These are phyloP conservation scores for Heliconius congener DNA, from an alignment of 1,140 invertebrate species.

Conservation along the genomic window DNA sequence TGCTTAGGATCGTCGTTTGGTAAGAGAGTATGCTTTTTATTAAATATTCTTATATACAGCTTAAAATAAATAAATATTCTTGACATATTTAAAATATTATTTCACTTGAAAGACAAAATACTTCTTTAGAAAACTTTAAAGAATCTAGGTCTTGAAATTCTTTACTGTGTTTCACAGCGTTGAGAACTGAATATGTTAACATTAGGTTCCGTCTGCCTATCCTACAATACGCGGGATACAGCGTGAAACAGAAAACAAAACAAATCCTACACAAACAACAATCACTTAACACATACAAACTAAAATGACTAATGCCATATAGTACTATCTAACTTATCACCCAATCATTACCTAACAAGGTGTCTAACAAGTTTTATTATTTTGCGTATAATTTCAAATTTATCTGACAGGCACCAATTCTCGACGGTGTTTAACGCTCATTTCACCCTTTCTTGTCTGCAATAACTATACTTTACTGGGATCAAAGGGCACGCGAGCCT, in stretches of 20 bases:
- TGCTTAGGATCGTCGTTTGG: too few species aligned
- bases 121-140: too few species aligned
- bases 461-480: conserved; percentile 72
- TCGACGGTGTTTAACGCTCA: conserved; percentile 64
- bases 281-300: conserved; percentile 5
- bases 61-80: too few species aligned
- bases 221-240: too few species aligned
- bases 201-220: too few species aligned
- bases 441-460: conserved; percentile 65
- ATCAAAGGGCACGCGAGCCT: conserved; percentile 69
- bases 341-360: conserved; percentile 55
- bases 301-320: conserved; percentile 31
- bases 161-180: too few species aligned
- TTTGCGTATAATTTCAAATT: conserved; percentile 40
- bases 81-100: too few species aligned
- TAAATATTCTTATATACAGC: too few species aligned
- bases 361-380: conserved; percentile 64
- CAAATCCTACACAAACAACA: not conserved
- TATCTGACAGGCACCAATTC: conserved; percentile 59
- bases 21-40: too few species aligned
- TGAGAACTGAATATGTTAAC: too few species aligned
- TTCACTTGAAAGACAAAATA: too few species aligned
- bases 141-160: too few species aligned
- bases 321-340: conserved; percentile 12
- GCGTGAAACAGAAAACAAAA: not conserved